Conservation (phyloP, 1,140 invertebrate genomes). For the Drosophila oshimai region DNA sequence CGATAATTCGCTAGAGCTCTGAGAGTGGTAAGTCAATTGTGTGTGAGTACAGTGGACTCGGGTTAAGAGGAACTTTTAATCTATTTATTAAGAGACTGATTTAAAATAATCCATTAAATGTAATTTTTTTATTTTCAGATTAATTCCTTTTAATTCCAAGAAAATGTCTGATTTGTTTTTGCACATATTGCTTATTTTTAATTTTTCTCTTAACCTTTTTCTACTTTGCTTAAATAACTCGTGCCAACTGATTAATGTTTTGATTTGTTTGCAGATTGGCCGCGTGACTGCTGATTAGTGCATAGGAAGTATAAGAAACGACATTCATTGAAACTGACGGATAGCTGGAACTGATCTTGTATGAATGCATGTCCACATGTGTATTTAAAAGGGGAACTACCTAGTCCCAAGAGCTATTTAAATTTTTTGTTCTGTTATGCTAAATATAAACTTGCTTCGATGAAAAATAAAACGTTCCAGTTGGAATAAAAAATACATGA, state of each 20-base stretch:
- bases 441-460: slow-evolving; percentile 9
- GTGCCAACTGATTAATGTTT: slow-evolving; percentile 2
- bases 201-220: background rate
- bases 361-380: slow-evolving; percentile 27
- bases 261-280: slow-evolving; percentile 26
- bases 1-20: slow-evolving; percentile 32
- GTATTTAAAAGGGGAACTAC: background rate
- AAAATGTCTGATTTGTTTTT: background rate
- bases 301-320: slow-evolving; percentile 15
- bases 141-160: too few species aligned
- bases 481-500: slow-evolving; percentile 24
- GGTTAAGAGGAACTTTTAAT: background rate
- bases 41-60: background rate
- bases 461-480: slow-evolving; percentile 35
- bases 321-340: slow-evolving; percentile 5
- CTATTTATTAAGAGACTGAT: background rate
- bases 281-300: slow-evolving; percentile 42
- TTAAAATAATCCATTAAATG: too few species aligned
- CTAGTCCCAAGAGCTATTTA: slow-evolving; percentile 15
- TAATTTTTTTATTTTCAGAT: too few species aligned
- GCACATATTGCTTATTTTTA: background rate
- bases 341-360: slow-evolving; percentile 34
- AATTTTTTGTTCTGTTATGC: slow-evolving; percentile 45
- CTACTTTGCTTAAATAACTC: background rate
- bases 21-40: slow-evolving; percentile 35